phyloP scores from a whole-genome alignment of 1,140 invertebrate species.

The Drosophila novamexicana region DNA sequence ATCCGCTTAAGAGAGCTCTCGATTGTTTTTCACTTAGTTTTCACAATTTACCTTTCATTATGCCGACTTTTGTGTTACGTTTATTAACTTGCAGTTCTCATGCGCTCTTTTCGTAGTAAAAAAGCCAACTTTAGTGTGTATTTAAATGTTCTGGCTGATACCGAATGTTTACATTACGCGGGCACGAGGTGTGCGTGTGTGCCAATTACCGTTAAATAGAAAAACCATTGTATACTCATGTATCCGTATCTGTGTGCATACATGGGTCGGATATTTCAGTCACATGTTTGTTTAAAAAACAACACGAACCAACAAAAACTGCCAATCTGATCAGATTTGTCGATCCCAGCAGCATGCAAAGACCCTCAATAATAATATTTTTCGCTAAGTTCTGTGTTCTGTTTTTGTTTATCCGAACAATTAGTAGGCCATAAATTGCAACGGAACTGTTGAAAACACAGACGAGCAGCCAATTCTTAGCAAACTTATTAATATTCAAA shows the following conservation, averaged over 20 bases:
- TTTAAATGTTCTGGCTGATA: slow-evolving; percentile 19
- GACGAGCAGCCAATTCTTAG: slow-evolving; percentile 18
- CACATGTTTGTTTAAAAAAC: slow-evolving; percentile 50
- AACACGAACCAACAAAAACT: slow-evolving; percentile 18
- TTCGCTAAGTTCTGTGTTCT: slow-evolving; percentile 9
- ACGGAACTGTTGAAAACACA: slow-evolving; percentile 17
- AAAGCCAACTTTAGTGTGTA: slow-evolving; percentile 5
- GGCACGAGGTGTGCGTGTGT: slow-evolving; percentile 56
- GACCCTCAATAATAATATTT: slow-evolving; percentile 28
- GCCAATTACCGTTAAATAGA: slow-evolving; percentile 68
- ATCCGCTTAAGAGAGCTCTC: no score
- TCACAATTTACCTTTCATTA: background rate
- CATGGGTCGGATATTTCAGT: slow-evolving; percentile 37
- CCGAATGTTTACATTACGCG: slow-evolving; percentile 46
- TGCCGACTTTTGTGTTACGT: background rate
- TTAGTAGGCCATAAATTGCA: slow-evolving; percentile 56
- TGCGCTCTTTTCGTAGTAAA: background rate
- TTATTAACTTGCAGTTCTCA: slow-evolving; percentile 11
- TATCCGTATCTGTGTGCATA: slow-evolving; percentile 13
- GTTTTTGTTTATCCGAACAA: slow-evolving; percentile 57
- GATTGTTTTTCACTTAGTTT: background rate
- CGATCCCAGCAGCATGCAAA: slow-evolving; percentile 2
- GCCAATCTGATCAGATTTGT: slow-evolving; percentile 26
- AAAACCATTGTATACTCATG: slow-evolving; percentile 39
- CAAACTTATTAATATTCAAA: slow-evolving; percentile 12